A percentile compares a stretch with the other conserved stretches of the same genome.
These are phyloP conservation scores for Typhlichthys eigenmanni DNA, from an alignment of 2,797 vertebrate species.

Conservation along the genomic window DNA sequence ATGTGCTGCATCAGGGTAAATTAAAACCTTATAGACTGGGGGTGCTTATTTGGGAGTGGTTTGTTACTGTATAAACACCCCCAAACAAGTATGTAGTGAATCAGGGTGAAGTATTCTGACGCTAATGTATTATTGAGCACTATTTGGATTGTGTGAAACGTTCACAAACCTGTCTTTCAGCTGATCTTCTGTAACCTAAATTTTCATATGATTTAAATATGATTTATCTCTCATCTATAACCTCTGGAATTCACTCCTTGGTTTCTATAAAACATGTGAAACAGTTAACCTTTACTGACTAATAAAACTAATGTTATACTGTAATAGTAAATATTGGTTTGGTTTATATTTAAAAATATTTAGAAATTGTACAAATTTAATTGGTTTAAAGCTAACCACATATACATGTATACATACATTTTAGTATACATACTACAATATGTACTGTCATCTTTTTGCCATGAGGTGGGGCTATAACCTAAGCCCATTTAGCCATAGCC, in stretches of 20 bases:
- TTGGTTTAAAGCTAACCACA: too few relatives aligned
- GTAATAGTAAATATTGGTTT: neutral
- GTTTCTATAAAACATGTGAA: conserved; percentile 41
- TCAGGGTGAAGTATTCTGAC: conserved; percentile 40
- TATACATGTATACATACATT: too few relatives aligned
- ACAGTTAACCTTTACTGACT: conserved; percentile 53
- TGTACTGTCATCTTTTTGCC: conserved; percentile 22
- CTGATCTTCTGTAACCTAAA: conserved; percentile 5
- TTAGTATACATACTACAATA: neutral
- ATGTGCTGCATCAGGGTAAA: conserved; percentile 29
- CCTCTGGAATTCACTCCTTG: conserved; percentile 7
- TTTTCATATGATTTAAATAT: conserved; percentile 17
- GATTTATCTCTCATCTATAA: conserved; percentile 37
- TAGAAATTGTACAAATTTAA: neutral
- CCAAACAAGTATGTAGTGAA: conserved; percentile 18
- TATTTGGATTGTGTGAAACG: conserved; percentile 30
- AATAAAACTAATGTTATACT: conserved; percentile 65
- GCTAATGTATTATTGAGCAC: conserved; percentile 29
- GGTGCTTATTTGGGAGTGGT: conserved; percentile 22
- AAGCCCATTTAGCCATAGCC: conserved; percentile 5
- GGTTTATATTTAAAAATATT: neutral
- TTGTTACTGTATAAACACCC: conserved; percentile 38
- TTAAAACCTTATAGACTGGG: neutral
- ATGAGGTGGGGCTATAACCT: conserved; percentile 52
- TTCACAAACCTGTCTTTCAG: conserved; percentile 23